phyloP scores from a whole-genome alignment of 1,140 invertebrate species.

The Ruditapes philippinarum region DNA sequence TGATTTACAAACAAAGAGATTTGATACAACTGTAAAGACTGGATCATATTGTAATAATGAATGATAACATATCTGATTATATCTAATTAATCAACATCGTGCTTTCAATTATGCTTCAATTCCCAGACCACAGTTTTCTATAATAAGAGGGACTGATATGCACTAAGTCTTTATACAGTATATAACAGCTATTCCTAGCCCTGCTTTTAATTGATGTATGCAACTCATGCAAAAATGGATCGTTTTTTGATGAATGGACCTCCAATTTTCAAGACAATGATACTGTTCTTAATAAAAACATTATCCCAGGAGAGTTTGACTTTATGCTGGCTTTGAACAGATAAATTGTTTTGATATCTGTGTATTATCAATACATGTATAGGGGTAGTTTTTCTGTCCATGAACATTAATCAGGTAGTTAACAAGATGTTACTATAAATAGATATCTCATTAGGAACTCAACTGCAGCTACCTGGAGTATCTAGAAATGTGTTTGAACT shows the following conservation, averaged over 20 bases:
- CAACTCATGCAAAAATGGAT: neutral
- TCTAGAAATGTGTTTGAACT: neutral
- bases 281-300: neutral
- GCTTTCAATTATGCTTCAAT: neutral
- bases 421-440: neutral
- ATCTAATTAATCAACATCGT: neutral
- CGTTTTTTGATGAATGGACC: neutral
- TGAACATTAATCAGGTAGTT: conserved; percentile 20
- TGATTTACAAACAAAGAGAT: too few relatives aligned
- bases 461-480: conserved; percentile 1
- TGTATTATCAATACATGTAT: conserved; percentile 17
- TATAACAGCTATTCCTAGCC: neutral
- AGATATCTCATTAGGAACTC: neutral
- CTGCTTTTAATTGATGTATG: neutral
- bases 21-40: too few relatives aligned
- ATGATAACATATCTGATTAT: neutral
- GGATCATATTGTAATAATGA: too few relatives aligned
- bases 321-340: neutral
- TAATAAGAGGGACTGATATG: neutral
- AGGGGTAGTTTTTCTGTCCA: neutral
- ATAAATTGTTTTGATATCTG: conserved; percentile 19
- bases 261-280: neutral
- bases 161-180: neutral
- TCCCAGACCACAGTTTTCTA: neutral
- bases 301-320: neutral